Evolutionary conservation across 2,888 invertebrate species (phyloP), one percentile per base, ranked within the genome.

Genomic region (Caenorhabditis auriculariae): DNA sequence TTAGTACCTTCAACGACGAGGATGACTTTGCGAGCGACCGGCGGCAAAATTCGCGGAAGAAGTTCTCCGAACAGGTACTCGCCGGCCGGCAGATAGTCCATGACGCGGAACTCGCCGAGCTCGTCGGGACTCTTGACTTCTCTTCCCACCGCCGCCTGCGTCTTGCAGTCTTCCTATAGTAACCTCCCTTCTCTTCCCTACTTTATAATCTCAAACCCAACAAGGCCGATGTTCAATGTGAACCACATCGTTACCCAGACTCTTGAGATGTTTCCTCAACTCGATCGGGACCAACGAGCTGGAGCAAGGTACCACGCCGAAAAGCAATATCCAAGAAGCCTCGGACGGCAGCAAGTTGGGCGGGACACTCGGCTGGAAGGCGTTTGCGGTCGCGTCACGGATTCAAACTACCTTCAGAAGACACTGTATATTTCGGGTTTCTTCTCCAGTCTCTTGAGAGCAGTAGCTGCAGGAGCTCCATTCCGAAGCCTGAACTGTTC

Each of bases 61-160:
- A 69, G 35, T 32, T 66, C 62, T 35, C 69, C 69, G 32, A 69
- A 69, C 6, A 69, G 37, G 37, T 63, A 69, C 28, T 69, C 69
- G 12, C 65, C 69, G 7, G 54, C 65, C 21, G 69, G 69, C 4
- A 69, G 28, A 27, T 63, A 69, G 41, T 69, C 66, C 35, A 69
- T 48, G 1, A 60, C 45, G 27, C 65, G 42, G 9, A 52, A 50
- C 19, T 66, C 65, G 5, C 65, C 65, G 24, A 69, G 42, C 24
- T 66, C 63, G 24, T 68, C 58, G 24, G 57, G 46, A 1, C 50
- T 48, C 28, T 59, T 67, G 45, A 57, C 48, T 12, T 45, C 28
- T 45, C 57, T 23, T 17, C 48, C 57, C 41, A 35, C 35, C 15
- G 41, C 38, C 19, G 29, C 32, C 2, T 45, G 26, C 19, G 55